Evolutionary conservation across 2,888 invertebrate species (phyloP).

Genomic region (Diloba caeruleocephala): DNA sequence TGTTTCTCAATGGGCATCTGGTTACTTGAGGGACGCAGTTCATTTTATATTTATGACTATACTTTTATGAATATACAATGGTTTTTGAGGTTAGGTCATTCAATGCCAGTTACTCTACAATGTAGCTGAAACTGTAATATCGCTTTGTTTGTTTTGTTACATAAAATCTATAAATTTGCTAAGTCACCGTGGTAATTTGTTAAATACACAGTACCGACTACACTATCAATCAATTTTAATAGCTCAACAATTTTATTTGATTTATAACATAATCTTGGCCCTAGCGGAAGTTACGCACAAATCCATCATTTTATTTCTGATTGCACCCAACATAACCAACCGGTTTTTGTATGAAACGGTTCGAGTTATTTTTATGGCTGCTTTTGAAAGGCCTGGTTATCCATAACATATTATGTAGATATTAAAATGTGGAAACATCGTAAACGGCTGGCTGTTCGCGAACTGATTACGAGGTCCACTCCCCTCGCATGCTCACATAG

Average conservation of each 20-base stretch:
- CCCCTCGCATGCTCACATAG: slow-evolving; percentile 68
- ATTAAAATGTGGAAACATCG: slow-evolving; percentile 63
- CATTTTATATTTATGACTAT: slow-evolving; percentile 77
- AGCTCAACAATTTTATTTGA: slow-evolving; percentile 20
- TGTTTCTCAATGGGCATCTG: slow-evolving; percentile 79
- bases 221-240: slow-evolving; percentile 10
- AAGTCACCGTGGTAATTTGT: background rate
- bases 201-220: slow-evolving; percentile 4
- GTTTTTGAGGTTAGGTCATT: slow-evolving; percentile 43
- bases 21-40: slow-evolving; percentile 77
- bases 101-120: slow-evolving; percentile 8
- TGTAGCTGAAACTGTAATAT: slow-evolving; percentile 2
- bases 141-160: slow-evolving; percentile 4
- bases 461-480: slow-evolving; percentile 67
- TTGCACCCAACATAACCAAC: slow-evolving; percentile 31
- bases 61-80: too few relatives aligned
- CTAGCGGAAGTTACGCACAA: slow-evolving; percentile 35
- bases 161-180: slow-evolving; percentile 1
- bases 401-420: slow-evolving; percentile 58
- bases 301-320: slow-evolving; percentile 41
- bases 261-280: slow-evolving; percentile 13
- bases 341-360: slow-evolving; percentile 38
- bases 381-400: slow-evolving; percentile 43
- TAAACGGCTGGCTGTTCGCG: slow-evolving; percentile 64
- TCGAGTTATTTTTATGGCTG: slow-evolving; percentile 47